Evolutionary conservation across 2,888 invertebrate genomes (phyloP).

Genomic region (Drosophila tripunctata): DNA sequence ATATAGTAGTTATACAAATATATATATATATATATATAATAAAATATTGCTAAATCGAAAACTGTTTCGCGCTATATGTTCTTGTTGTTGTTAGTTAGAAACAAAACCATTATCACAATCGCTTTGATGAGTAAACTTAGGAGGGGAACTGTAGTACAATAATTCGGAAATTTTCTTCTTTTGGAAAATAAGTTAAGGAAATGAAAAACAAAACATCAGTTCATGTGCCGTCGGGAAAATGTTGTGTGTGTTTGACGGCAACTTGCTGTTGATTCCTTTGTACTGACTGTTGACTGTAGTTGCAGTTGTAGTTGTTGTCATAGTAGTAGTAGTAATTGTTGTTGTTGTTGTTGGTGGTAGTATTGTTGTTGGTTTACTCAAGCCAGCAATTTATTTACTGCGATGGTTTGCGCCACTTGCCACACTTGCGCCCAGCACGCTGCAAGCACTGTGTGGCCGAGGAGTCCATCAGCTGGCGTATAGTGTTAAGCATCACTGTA

Average conservation of each 20-base stretch:
- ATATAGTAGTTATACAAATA: too few relatives aligned
- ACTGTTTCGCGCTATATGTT: conserved; percentile 28
- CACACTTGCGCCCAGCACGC: conserved; percentile 53
- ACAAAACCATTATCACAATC: conserved; percentile 82
- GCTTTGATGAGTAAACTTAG: conserved; percentile 81
- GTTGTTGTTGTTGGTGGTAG: conserved; percentile 23
- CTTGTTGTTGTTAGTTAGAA: conserved; percentile 51
- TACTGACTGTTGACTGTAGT: conserved; percentile 42
- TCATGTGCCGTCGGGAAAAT: conserved; percentile 11
- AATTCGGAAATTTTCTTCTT: conserved; percentile 10
- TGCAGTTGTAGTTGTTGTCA: conserved; percentile 18
- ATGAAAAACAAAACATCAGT: background rate
- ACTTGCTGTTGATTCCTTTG: conserved; percentile 25
- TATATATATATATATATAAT: too few relatives aligned
- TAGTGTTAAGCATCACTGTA: conserved; percentile 70
- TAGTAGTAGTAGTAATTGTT: conserved; percentile 25
- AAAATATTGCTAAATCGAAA: conserved; percentile 59
- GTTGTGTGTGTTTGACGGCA: conserved; percentile 10
- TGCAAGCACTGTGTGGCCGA: conserved; percentile 51
- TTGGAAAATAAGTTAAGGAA: conserved; percentile 13
- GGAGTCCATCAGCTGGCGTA: conserved; percentile 66
- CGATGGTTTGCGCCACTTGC: conserved; percentile 74
- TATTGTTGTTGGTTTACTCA: conserved; percentile 48
- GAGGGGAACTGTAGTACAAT: conserved; percentile 16
- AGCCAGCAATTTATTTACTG: conserved; percentile 49